These are phyloP conservation scores for Corythornis leucogaster DNA, from an alignment of 2,797 vertebrate genomes.

Conservation along the genomic window DNA sequence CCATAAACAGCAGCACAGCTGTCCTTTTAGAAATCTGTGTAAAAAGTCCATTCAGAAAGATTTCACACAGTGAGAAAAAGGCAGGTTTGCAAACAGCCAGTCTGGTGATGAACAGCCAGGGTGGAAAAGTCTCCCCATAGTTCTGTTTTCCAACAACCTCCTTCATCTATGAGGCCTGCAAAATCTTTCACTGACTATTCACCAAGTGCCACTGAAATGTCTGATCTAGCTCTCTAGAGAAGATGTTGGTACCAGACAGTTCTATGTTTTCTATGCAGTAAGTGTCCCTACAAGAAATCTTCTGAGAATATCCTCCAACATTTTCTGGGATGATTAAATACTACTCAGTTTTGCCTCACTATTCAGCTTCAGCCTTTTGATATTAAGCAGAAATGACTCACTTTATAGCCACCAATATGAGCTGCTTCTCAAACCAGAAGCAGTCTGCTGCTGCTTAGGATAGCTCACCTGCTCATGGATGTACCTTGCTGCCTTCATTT, in stretches of 20 bases:
- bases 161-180: not conserved
- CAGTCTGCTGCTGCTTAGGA: not conserved
- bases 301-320: constrained; percentile 23
- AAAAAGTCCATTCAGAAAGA: not conserved
- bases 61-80: not conserved
- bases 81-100: constrained; percentile 5
- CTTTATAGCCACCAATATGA: not conserved
- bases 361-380: not conserved
- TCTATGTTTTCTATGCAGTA: constrained; percentile 7
- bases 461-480: not conserved
- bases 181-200: constrained; percentile 27
- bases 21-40: not conserved
- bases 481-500: not conserved
- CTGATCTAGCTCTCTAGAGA: constrained; percentile 17
- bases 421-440: not conserved
- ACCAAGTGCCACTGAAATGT: constrained; percentile 30
- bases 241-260: not conserved
- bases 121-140: not conserved
- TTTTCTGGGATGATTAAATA: constrained; percentile 37
- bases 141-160: constrained; percentile 26
- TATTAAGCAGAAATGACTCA: not conserved
- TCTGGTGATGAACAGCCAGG: constrained; percentile 27
- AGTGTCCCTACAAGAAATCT: not conserved
- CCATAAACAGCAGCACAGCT: not conserved
- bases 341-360: not conserved